These are phyloP conservation scores for Alosa alosa DNA, from an alignment of 2,113 vertebrate genomes.

Conservation along the genomic window DNA sequence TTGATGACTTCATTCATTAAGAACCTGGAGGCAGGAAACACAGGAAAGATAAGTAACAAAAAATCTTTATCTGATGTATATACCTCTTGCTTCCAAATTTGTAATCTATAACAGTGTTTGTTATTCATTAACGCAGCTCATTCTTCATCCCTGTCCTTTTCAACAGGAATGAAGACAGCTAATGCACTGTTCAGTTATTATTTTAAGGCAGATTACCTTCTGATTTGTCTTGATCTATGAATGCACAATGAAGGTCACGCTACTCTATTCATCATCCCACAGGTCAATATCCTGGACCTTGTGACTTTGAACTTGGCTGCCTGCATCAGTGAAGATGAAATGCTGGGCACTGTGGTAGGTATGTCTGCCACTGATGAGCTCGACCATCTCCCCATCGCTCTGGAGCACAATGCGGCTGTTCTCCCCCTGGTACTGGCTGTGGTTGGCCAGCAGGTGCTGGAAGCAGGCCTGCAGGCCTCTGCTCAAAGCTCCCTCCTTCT, in stretches of 20 bases:
- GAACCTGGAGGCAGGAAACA: background rate
- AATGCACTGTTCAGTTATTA: too few relatives aligned
- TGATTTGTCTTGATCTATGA: background rate
- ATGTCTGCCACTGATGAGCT: slow-evolving; percentile 34
- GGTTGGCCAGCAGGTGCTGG: slow-evolving; percentile 40
- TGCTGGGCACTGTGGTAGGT: slow-evolving; percentile 34
- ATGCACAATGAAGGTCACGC: background rate
- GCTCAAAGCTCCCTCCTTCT: slow-evolving; percentile 27
- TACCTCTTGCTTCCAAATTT: background rate
- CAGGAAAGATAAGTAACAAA: background rate
- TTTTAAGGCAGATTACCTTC: background rate
- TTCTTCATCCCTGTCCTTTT: too few relatives aligned
- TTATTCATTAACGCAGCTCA: too few relatives aligned
- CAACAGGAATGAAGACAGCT: too few relatives aligned
- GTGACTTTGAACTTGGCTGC: slow-evolving; percentile 35
- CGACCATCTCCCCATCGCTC: slow-evolving; percentile 43
- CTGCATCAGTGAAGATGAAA: slow-evolving; percentile 34
- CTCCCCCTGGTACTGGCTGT: slow-evolving; percentile 31
- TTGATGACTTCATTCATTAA: background rate
- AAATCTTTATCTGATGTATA: background rate
- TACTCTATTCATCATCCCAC: slow-evolving; percentile 39
- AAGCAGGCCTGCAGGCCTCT: slow-evolving; percentile 41
- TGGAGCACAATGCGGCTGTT: slow-evolving; percentile 39
- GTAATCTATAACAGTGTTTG: background rate
- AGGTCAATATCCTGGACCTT: slow-evolving; percentile 33